Conservation (phyloP, 2,888 invertebrate species). For the Drosophila putrida region DNA sequence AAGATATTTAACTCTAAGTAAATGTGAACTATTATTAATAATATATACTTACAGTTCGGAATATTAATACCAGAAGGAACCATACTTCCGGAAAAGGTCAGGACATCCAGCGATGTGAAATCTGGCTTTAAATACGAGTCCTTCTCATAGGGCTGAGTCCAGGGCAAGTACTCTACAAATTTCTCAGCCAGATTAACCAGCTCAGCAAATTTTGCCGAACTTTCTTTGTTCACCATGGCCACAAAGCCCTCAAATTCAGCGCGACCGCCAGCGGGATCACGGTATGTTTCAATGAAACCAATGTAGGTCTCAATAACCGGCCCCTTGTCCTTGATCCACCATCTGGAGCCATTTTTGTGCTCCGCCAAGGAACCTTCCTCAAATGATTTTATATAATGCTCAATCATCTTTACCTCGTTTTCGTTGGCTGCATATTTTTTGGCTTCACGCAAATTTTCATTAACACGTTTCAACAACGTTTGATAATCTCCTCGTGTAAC, state of each 20-base stretch:
- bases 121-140: constrained; percentile 96
- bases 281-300: constrained; percentile 96
- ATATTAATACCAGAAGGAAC: constrained; percentile 99
- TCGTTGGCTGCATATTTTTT: constrained; percentile 91
- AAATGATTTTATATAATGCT: constrained; percentile 94
- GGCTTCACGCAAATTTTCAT: constrained; percentile 90
- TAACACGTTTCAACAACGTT: constrained; percentile 89
- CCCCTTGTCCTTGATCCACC: constrained; percentile 97
- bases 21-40: background rate
- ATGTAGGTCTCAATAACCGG: constrained; percentile 96
- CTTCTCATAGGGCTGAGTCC: constrained; percentile 94
- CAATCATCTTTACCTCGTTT: constrained; percentile 92
- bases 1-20: too few species aligned
- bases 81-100: constrained; percentile 96
- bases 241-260: constrained; percentile 99
- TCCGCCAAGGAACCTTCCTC: constrained; percentile 92
- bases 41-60: constrained; percentile 93
- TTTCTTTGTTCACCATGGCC: constrained; percentile 97
- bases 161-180: constrained; percentile 93
- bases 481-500: constrained; percentile 94
- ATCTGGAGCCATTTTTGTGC: constrained; percentile 96
- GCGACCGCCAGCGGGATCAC: constrained; percentile 96
- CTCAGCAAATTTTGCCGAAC: constrained; percentile 94
- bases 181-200: constrained; percentile 94
- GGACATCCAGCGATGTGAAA: constrained; percentile 97